Evolutionary conservation across 2,888 invertebrate species (phyloP).

Genomic region (Cynaeus angustus): DNA sequence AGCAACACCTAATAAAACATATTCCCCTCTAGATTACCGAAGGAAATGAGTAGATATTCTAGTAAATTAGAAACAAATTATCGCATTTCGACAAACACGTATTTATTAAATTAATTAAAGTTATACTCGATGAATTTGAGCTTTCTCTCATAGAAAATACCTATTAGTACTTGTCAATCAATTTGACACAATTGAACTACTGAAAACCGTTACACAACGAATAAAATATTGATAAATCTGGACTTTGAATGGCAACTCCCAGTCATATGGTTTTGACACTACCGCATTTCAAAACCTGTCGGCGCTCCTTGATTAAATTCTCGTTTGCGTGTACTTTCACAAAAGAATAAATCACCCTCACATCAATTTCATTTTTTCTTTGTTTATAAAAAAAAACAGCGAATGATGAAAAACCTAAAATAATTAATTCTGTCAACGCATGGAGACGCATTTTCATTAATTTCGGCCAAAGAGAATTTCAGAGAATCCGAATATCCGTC

Average conservation of each 20-base stretch:
- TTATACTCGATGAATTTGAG: too few relatives aligned
- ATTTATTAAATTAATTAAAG: too few relatives aligned
- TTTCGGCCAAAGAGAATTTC: neutral
- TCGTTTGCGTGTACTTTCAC: constrained; percentile 42
- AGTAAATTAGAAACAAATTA: neutral
- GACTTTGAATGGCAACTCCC: constrained; percentile 11
- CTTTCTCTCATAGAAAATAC: neutral
- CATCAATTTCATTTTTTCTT: constrained; percentile 17
- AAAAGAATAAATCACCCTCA: constrained; percentile 21
- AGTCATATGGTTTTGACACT: constrained; percentile 39
- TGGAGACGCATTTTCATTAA: constrained; percentile 2
- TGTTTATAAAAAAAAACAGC: constrained; percentile 6
- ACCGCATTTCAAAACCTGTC: constrained; percentile 39
- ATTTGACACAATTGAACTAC: neutral
- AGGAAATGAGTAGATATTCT: constrained; percentile 3
- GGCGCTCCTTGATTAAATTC: constrained; percentile 44
- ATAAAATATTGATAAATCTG: constrained; percentile 26
- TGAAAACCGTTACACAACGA: neutral
- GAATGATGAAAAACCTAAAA: constrained; percentile 4
- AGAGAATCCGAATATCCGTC: too few relatives aligned
- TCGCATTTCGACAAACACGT: too few relatives aligned
- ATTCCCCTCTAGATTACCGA: constrained; percentile 10
- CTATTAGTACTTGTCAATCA: neutral
- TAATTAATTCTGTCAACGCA: constrained; percentile 22
- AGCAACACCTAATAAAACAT: constrained; percentile 39